These are phyloP conservation scores for Probaryconus sp. DNA, from an alignment of 1,140 invertebrate species.

Conservation along the genomic window DNA sequence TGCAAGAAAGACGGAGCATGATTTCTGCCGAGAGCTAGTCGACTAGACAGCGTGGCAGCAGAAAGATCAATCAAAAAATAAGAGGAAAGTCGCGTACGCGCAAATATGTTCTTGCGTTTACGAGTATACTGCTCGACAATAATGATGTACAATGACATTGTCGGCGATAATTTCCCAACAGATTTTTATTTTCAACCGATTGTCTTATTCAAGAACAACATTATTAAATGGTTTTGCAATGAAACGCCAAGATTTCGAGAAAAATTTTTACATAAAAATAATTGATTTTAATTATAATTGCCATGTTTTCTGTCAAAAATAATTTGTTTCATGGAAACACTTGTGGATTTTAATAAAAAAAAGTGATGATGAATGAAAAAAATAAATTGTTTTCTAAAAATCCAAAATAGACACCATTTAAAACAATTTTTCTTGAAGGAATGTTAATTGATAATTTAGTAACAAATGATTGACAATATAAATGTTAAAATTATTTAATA, in stretches of 20 bases:
- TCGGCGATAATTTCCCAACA: constrained; percentile 30
- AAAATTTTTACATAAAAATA: too few relatives aligned
- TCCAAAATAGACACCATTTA: too few relatives aligned
- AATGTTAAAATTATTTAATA: too few relatives aligned
- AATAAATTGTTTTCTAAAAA: too few relatives aligned
- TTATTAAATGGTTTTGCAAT: constrained; percentile 13
- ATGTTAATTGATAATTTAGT: too few relatives aligned
- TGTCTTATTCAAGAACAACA: constrained; percentile 21
- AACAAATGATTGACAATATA: too few relatives aligned
- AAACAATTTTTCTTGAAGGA: too few relatives aligned
- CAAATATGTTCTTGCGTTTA: constrained; percentile 50
- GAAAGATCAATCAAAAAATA: constrained; percentile 66
- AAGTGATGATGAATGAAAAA: too few relatives aligned
- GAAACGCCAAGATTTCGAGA: constrained; percentile 1
- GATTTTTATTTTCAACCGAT: constrained; percentile 37
- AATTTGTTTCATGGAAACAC: too few relatives aligned
- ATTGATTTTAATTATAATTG: too few relatives aligned
- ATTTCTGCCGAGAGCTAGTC: constrained; percentile 62
- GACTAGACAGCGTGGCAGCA: constrained; percentile 74
- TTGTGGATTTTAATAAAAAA: too few relatives aligned
- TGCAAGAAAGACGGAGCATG: constrained; percentile 47
- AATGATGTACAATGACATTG: constrained; percentile 47
- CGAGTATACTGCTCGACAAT: constrained; percentile 33
- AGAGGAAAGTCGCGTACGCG: constrained; percentile 63
- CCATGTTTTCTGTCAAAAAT: too few relatives aligned